Evolutionary conservation across 2,797 vertebrate genomes (phyloP).

Genomic region (Eulemur rubriventer): DNA sequence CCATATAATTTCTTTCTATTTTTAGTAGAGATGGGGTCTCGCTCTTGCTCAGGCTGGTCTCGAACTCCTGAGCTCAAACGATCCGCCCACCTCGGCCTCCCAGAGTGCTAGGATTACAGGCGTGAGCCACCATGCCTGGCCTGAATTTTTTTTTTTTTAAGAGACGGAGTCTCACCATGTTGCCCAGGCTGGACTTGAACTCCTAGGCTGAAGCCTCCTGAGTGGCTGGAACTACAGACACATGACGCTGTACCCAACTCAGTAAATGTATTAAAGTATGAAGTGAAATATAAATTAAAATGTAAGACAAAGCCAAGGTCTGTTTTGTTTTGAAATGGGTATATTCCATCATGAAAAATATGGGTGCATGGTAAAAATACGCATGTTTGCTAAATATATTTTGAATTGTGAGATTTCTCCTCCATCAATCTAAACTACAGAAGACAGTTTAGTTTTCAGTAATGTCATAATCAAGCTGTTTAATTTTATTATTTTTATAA

Average conservation of each 20-base stretch:
- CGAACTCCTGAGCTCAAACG: too few species aligned
- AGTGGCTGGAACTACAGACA: not conserved
- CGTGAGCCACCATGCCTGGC: too few species aligned
- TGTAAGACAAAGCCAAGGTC: not conserved
- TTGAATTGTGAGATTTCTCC: slow-evolving; percentile 19
- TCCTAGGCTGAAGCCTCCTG: not conserved
- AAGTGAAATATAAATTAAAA: slow-evolving; percentile 30
- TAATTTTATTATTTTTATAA: slow-evolving; percentile 43
- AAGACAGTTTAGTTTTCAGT: slow-evolving; percentile 20
- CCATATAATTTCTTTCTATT: too few species aligned
- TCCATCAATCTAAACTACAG: not conserved
- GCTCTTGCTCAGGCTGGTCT: too few species aligned
- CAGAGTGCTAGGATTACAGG: too few species aligned
- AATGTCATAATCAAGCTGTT: slow-evolving; percentile 30
- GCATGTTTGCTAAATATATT: slow-evolving; percentile 33
- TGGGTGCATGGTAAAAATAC: not conserved
- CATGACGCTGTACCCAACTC: not conserved
- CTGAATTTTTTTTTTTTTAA: too few species aligned
- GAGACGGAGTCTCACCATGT: too few species aligned
- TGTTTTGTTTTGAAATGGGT: not conserved
- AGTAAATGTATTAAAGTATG: not conserved
- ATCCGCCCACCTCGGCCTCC: too few species aligned
- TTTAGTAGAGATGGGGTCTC: too few species aligned
- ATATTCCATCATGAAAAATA: not conserved
- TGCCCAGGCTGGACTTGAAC: not conserved